phyloP scores from a whole-genome alignment of 2,113 vertebrate species.

The Pristiophorus japonicus region DNA sequence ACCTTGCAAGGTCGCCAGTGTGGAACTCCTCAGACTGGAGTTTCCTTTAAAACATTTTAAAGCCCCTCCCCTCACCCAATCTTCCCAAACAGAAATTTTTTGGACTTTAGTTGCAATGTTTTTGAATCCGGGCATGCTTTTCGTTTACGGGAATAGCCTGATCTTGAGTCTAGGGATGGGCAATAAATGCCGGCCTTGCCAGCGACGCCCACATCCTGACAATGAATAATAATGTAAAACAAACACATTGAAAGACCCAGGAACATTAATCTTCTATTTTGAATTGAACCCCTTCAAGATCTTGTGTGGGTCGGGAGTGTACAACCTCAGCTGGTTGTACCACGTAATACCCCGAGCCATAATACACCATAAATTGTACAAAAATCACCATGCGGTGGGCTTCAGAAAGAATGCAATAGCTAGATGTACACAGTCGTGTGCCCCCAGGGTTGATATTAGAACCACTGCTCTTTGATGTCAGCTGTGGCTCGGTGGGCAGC shows the following conservation, averaged over 20 bases:
- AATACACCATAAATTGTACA: background rate
- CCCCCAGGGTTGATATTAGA: no score
- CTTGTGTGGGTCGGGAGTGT: background rate
- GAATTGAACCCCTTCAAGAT: background rate
- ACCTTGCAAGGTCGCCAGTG: background rate
- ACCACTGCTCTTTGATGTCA: no score
- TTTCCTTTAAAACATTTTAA: background rate
- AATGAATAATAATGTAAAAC: background rate
- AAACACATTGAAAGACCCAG: background rate
- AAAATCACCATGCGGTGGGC: no score
- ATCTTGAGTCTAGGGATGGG: background rate
- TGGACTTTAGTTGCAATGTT: background rate
- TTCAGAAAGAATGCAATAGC: no score
- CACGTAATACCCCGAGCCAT: background rate
- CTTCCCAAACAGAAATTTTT: background rate
- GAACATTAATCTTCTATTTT: background rate
- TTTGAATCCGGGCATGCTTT: background rate
- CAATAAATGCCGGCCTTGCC: background rate
- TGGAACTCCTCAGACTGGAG: background rate
- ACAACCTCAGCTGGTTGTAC: background rate
- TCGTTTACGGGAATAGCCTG: background rate
- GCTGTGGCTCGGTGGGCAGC: no score
- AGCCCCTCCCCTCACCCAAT: background rate
- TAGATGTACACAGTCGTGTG: no score
- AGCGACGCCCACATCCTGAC: background rate